Percentiles rank a stretch among this genome's conserved stretches.
These are phyloP conservation scores for Lasioglossum villosulum DNA, from an alignment of 2,888 invertebrate species.

Conservation along the genomic window DNA sequence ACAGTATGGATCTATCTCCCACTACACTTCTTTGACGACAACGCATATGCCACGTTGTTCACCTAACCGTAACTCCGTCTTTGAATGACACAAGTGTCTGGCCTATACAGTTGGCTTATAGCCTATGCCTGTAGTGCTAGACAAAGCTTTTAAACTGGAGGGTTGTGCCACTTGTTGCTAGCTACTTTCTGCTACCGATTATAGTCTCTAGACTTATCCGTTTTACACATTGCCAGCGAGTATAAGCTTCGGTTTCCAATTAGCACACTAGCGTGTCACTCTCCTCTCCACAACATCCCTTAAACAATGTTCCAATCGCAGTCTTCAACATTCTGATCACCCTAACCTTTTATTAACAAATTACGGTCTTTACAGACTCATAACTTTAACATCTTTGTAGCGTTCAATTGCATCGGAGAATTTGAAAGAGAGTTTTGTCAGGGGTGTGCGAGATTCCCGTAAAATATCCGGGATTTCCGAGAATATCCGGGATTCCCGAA, in stretches of 20 bases:
- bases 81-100: background rate
- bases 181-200: constrained; percentile 59
- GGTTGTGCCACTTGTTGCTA: constrained; percentile 67
- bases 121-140: constrained; percentile 22
- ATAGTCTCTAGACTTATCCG: constrained; percentile 52
- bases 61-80: background rate
- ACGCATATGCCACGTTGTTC: background rate
- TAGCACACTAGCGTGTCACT: background rate
- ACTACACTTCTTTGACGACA: background rate
- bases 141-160: constrained; percentile 49
- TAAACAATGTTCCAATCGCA: background rate
- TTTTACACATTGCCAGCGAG: constrained; percentile 15
- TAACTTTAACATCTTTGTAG: background rate
- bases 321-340: too few relatives aligned
- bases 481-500: too few relatives aligned
- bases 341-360: too few relatives aligned
- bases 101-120: constrained; percentile 22
- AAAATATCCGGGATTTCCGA: too few relatives aligned
- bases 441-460: too few relatives aligned
- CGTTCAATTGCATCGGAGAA: background rate
- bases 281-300: background rate
- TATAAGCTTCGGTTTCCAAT: constrained; percentile 1
- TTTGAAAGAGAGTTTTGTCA: too few relatives aligned
- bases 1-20: background rate
- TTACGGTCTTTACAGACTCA: background rate